Evolutionary conservation across 2,888 invertebrate species (phyloP).

Genomic region (Vesta saturnalis): DNA sequence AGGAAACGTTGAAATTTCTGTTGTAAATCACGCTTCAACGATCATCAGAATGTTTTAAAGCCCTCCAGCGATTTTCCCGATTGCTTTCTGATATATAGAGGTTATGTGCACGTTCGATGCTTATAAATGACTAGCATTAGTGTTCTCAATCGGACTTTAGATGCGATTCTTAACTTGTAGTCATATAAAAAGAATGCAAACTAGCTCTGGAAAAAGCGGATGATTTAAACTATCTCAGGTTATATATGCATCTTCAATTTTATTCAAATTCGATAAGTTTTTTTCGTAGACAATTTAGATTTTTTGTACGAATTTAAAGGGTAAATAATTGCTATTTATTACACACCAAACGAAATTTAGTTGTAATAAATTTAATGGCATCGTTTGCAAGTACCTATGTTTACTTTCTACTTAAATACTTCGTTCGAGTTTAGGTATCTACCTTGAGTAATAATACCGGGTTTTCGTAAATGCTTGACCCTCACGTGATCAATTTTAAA

Average conservation of each 20-base stretch:
- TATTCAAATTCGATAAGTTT: slow-evolving; percentile 25
- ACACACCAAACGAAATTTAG: too few relatives aligned
- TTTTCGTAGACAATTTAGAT: too few relatives aligned
- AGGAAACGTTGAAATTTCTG: slow-evolving; percentile 52
- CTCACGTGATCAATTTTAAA: too few relatives aligned
- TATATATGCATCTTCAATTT: slow-evolving; percentile 31
- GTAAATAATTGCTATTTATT: too few relatives aligned
- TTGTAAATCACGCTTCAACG: slow-evolving; percentile 58
- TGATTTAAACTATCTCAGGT: slow-evolving; percentile 34
- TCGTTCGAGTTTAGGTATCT: too few relatives aligned
- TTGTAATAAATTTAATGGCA: too few relatives aligned
- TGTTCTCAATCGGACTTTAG: slow-evolving; percentile 53
- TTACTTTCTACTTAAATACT: too few relatives aligned
- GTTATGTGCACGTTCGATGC: slow-evolving; percentile 59
- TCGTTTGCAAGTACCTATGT: too few relatives aligned
- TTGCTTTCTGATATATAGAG: slow-evolving; percentile 63
- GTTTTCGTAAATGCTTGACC: too few relatives aligned
- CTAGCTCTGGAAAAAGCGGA: slow-evolving; percentile 28
- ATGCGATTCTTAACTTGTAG: slow-evolving; percentile 48
- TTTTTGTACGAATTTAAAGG: too few relatives aligned
- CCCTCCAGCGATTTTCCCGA: slow-evolving; percentile 61
- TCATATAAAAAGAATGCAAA: slow-evolving; percentile 36
- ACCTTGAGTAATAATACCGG: too few relatives aligned
- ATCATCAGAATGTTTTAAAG: slow-evolving; percentile 62
- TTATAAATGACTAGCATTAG: slow-evolving; percentile 62